Percentiles rank a stretch among this genome's conserved stretches.
Conservation (phyloP, 2,888 invertebrate species). For the Acanthopleura granulata region DNA sequence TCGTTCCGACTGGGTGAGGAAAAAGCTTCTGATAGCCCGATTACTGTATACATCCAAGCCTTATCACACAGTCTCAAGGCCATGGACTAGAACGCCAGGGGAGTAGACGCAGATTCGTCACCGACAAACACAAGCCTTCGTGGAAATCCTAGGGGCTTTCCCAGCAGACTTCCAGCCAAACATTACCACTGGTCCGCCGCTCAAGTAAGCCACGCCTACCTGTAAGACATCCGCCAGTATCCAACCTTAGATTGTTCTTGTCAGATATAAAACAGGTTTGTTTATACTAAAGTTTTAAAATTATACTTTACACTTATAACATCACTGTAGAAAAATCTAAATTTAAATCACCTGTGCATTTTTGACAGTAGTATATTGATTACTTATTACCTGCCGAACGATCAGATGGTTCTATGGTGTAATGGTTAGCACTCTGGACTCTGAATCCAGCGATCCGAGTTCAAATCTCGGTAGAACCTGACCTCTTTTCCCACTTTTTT, state of each 20-base stretch:
- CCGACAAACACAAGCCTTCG: not conserved
- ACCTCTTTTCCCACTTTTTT: not conserved
- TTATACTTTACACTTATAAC: no score
- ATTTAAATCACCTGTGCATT: no score
- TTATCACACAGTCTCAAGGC: not conserved
- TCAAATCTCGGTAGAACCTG: slow-evolving; percentile 19
- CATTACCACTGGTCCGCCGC: not conserved
- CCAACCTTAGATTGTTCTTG: no score
- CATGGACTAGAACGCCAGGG: not conserved
- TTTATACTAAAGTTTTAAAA: no score
- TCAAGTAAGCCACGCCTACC: not conserved
- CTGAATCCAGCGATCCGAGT: slow-evolving; percentile 21
- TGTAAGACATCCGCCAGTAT: not conserved
- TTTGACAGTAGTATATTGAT: not conserved
- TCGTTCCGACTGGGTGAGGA: no score
- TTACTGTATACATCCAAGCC: no score
- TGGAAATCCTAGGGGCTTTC: slow-evolving; percentile 2
- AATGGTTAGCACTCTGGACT: slow-evolving; percentile 21
- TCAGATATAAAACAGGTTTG: no score
- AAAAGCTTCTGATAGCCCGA: no score
- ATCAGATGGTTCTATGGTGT: slow-evolving; percentile 16
- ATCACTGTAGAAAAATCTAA: no score
- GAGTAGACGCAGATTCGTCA: not conserved
- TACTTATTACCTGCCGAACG: not conserved
- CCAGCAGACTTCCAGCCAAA: not conserved